Conservation (phyloP, 2,797 vertebrate species). For the Chaunax sp. region DNA sequence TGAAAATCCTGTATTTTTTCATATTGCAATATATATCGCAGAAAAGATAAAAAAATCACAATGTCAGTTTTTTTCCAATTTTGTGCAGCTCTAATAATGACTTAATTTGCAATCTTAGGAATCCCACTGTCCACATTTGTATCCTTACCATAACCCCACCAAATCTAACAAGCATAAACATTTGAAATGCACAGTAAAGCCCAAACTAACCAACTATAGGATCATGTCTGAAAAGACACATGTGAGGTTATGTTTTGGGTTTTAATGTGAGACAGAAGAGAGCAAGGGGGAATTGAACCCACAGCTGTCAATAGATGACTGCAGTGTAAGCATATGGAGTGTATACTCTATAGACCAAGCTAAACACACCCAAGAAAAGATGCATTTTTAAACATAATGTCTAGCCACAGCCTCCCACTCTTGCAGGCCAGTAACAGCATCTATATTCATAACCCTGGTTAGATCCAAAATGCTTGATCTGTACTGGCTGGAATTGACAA, state of each 20-base stretch:
- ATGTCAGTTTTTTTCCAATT: too few species aligned
- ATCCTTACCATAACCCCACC: conserved; percentile 31
- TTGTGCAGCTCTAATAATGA: too few species aligned
- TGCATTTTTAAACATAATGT: not conserved
- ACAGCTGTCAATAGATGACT: too few species aligned
- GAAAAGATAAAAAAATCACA: too few species aligned
- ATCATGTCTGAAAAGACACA: conserved; percentile 16
- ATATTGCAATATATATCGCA: too few species aligned
- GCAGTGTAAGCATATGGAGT: too few species aligned
- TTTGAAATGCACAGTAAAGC: not conserved
- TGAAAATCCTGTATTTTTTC: too few species aligned
- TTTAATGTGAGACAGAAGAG: too few species aligned
- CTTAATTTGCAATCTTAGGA: not conserved
- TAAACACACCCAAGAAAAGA: too few species aligned
- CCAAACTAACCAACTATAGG: conserved; percentile 11
- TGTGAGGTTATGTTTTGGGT: too few species aligned
- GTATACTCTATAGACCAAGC: too few species aligned
- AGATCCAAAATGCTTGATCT: not conserved
- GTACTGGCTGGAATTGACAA: not conserved
- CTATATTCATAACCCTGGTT: not conserved
- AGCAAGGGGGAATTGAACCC: too few species aligned
- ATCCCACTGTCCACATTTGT: conserved; percentile 9
- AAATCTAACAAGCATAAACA: conserved; percentile 3
- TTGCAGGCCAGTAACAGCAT: not conserved
- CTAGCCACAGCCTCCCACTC: conserved; percentile 6